Conservation (phyloP, 2,113 vertebrate genomes). For the Callipepla californica region DNA sequence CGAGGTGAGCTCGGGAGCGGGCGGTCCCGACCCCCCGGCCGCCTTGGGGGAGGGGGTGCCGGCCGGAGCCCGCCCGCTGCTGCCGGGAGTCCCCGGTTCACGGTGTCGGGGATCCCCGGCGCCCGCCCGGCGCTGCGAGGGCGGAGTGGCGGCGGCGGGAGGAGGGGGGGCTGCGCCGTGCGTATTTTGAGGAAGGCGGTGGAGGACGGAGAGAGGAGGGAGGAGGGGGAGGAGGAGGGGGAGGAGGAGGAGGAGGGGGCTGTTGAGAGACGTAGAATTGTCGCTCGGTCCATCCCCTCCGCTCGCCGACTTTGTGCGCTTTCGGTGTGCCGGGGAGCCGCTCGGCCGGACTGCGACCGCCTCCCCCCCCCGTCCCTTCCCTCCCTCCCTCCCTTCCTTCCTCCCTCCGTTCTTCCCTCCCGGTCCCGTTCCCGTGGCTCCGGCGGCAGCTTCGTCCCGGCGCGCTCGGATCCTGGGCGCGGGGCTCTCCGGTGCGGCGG, state of each 20-base stretch:
- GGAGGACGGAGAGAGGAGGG: neutral
- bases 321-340: slow-evolving; percentile 65
- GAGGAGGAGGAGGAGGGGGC: slow-evolving; percentile 7
- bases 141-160: neutral
- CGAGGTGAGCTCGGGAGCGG: slow-evolving; percentile 70
- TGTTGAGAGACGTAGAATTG: slow-evolving; percentile 61
- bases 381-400: neutral
- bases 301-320: slow-evolving; percentile 55
- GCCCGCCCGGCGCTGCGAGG: slow-evolving; percentile 1
- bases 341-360: slow-evolving; percentile 69
- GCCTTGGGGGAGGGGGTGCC: neutral
- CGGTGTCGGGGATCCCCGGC: slow-evolving; percentile 16
- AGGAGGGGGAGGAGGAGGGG: neutral
- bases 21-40: neutral
- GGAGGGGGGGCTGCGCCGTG: neutral
- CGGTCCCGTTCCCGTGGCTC: slow-evolving; percentile 32
- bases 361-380: neutral
- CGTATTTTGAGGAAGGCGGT: slow-evolving; percentile 44
- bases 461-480: neutral
- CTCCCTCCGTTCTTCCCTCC: slow-evolving; percentile 29
- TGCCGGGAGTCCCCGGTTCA: neutral
- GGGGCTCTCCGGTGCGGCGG: neutral
- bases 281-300: slow-evolving; percentile 45
- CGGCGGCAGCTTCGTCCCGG: slow-evolving; percentile 31
- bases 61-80: neutral